Percentiles rank a stretch among this genome's conserved stretches.
phyloP scores from a whole-genome alignment of 2,113 vertebrate species.

The Syngnathus typhle region DNA sequence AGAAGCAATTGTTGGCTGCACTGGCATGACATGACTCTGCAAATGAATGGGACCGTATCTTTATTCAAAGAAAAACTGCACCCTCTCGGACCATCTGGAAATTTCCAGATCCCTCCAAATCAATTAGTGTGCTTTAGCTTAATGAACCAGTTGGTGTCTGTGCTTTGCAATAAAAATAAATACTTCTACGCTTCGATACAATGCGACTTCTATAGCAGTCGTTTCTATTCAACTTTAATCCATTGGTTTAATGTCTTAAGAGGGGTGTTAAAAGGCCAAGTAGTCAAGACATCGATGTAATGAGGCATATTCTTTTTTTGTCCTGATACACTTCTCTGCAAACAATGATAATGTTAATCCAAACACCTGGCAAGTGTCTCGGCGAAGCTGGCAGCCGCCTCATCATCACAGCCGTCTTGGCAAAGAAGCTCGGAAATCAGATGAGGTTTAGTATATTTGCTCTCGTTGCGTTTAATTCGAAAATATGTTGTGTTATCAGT shows the following conservation, averaged over 20 bases:
- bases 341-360: conserved; percentile 34
- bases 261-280: background rate
- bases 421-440: conserved; percentile 16
- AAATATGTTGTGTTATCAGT: conserved; percentile 24
- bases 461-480: conserved; percentile 9
- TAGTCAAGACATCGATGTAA: conserved; percentile 7
- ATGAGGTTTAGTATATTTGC: conserved; percentile 2
- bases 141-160: background rate
- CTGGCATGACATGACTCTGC: background rate
- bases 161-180: background rate
- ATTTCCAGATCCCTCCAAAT: background rate
- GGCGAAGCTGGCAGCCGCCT: conserved; percentile 29
- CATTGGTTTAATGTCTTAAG: background rate
- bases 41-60: background rate
- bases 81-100: background rate
- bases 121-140: background rate
- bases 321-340: conserved; percentile 23
- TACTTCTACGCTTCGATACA: background rate
- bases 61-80: background rate
- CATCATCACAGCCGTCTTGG: conserved; percentile 14
- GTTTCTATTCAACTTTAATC: background rate
- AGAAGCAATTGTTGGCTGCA: background rate
- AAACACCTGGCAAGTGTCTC: conserved; percentile 39
- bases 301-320: conserved; percentile 9
- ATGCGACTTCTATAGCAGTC: background rate